Percentiles rank a stretch among this genome's conserved stretches.
phyloP scores from a whole-genome alignment of 1,140 invertebrate species.

The Lineus longissimus region DNA sequence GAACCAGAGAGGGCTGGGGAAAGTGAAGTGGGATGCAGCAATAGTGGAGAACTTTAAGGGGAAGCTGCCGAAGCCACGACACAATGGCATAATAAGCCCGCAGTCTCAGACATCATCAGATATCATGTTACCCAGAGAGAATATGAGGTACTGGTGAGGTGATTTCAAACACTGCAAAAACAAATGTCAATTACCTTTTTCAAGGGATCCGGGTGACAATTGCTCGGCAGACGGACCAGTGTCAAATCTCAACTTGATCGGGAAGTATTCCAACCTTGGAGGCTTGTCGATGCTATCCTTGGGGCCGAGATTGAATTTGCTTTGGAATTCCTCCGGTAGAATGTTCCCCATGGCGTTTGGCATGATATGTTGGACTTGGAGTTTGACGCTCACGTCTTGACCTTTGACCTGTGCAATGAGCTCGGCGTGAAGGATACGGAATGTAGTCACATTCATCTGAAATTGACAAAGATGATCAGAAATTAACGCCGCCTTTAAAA shows the following conservation, averaged over 20 bases:
- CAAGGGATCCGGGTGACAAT: neutral
- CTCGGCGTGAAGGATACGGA: constrained; percentile 78
- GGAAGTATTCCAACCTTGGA: neutral
- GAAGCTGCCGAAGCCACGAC: no score
- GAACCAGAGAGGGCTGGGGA: no score
- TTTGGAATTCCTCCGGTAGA: constrained; percentile 87
- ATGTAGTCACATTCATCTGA: constrained; percentile 76
- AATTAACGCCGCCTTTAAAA: neutral
- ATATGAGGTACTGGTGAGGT: no score
- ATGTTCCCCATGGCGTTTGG: constrained; percentile 81
- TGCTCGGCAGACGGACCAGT: neutral
- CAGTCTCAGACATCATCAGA: no score
- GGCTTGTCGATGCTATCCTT: constrained; percentile 15
- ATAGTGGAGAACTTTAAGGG: no score
- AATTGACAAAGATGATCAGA: constrained; percentile 15
- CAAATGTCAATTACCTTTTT: neutral
- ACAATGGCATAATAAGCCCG: no score
- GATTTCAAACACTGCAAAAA: neutral
- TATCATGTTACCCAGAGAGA: no score
- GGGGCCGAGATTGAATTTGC: constrained; percentile 30
- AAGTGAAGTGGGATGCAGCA: no score
- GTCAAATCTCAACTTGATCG: neutral
- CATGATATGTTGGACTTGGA: constrained; percentile 72
- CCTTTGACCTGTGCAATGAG: constrained; percentile 75
- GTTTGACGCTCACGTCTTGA: constrained; percentile 67